Conservation (phyloP, 1,140 invertebrate species). For the Drosophila asahinai region DNA sequence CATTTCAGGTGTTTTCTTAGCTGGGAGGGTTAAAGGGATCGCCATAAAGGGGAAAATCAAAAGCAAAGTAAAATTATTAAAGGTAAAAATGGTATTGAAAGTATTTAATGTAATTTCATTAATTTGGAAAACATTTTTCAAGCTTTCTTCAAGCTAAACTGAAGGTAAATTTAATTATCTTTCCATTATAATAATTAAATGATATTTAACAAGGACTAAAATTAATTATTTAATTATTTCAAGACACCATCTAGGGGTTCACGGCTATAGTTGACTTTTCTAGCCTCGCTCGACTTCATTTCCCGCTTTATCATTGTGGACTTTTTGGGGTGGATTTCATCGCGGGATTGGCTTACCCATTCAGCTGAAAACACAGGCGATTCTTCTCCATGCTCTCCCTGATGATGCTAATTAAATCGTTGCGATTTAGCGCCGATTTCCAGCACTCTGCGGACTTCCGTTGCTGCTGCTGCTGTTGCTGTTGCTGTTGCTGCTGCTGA, state of each 20-base stretch:
- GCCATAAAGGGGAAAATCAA: constrained; percentile 14
- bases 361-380: constrained; percentile 92
- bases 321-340: constrained; percentile 28
- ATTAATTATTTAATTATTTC: background rate
- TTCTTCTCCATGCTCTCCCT: constrained; percentile 97
- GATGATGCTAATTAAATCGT: constrained; percentile 93
- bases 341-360: constrained; percentile 87
- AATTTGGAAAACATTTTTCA: background rate
- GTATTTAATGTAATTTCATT: background rate
- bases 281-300: constrained; percentile 3
- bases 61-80: background rate
- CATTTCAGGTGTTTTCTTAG: background rate
- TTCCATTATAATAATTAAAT: background rate
- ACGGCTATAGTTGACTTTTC: background rate
- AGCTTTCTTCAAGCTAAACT: background rate
- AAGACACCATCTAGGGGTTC: background rate
- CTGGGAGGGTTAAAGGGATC: background rate
- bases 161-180: background rate
- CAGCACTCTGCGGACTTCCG: constrained; percentile 81
- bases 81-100: background rate
- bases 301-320: constrained; percentile 25
- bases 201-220: background rate
- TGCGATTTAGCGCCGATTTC: constrained; percentile 89
- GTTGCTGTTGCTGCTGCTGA: constrained; percentile 54
- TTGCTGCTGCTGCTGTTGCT: constrained; percentile 16